Conservation (phyloP, 2,888 invertebrate genomes). For the Drosophila parthenogenetica region DNA sequence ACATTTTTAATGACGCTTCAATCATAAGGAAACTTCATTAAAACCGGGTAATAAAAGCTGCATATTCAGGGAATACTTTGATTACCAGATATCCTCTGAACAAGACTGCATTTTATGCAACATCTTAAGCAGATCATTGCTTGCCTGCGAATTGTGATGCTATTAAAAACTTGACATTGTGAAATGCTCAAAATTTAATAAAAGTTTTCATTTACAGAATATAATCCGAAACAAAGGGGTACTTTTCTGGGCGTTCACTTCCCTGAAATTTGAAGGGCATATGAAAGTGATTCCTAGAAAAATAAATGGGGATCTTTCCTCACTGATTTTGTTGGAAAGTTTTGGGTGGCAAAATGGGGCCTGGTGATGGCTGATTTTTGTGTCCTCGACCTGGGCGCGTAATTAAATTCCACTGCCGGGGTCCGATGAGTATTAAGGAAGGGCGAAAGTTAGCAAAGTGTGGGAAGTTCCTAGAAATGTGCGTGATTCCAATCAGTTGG, state of each 20-base stretch:
- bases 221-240: background rate
- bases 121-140: too few relatives aligned
- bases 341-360: constrained; percentile 12
- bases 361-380: constrained; percentile 51
- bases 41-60: constrained; percentile 16
- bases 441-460: background rate
- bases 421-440: background rate
- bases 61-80: background rate
- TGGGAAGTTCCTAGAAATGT: constrained; percentile 28
- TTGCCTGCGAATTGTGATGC: constrained; percentile 14
- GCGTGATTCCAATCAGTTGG: constrained; percentile 62
- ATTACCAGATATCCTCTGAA: constrained; percentile 10
- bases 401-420: constrained; percentile 53
- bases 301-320: constrained; percentile 23
- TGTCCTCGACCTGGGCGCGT: constrained; percentile 51
- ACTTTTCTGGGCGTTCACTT: constrained; percentile 1
- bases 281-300: constrained; percentile 47
- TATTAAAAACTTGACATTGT: constrained; percentile 38
- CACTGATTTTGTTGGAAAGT: background rate
- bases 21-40: constrained; percentile 30
- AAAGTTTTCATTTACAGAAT: too few relatives aligned
- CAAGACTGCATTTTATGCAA: too few relatives aligned
- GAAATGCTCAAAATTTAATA: constrained; percentile 39
- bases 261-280: constrained; percentile 20
- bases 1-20: constrained; percentile 35